A percentile compares a stretch with the other conserved stretches of the same genome.
Evolutionary conservation across 2,797 vertebrate genomes (phyloP).

Genomic region (Tauraco hartlaubi): DNA sequence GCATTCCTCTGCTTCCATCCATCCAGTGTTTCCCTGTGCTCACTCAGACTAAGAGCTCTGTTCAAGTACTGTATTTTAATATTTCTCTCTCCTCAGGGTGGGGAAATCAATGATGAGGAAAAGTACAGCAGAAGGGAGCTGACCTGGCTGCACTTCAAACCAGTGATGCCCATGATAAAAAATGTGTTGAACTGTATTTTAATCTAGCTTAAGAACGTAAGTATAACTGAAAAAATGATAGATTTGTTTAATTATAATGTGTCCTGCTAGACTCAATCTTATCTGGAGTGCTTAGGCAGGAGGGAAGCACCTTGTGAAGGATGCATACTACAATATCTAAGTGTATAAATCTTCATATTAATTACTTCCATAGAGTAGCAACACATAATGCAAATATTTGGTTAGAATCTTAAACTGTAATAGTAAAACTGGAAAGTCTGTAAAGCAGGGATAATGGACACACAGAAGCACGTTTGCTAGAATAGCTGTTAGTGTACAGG

Average conservation of each 20-base stretch:
- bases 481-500: background rate
- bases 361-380: background rate
- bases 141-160: background rate
- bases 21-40: background rate
- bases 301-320: background rate
- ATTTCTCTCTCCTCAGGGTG: background rate
- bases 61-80: background rate
- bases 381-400: conserved; percentile 8
- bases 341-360: background rate
- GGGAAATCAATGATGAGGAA: background rate
- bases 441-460: background rate
- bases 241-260: background rate
- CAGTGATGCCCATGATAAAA: background rate
- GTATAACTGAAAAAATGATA: background rate
- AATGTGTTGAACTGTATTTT: background rate
- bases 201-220: background rate
- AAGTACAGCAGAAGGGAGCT: background rate
- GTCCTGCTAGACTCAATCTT: background rate
- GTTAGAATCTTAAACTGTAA: background rate
- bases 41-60: background rate
- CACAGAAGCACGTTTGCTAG: background rate
- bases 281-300: background rate
- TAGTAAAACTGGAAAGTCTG: background rate
- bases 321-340: background rate
- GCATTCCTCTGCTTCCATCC: background rate